A percentile compares a stretch with the other conserved stretches of the same genome.
Conservation (phyloP, 2,113 vertebrate species). For the Ploceus nigricollis region DNA sequence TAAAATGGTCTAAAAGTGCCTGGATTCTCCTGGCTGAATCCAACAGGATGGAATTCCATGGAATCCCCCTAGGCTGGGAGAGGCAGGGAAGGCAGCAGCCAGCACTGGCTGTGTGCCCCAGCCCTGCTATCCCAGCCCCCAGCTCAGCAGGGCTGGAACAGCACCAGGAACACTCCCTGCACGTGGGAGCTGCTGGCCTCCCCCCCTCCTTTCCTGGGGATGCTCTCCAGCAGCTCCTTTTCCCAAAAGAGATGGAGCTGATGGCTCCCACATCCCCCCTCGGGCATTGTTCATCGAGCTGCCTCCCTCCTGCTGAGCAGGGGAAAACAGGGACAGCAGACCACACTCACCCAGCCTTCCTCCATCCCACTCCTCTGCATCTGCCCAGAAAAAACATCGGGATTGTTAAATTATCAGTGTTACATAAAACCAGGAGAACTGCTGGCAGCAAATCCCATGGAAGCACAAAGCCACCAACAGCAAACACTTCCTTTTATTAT, state of each 20-base stretch:
- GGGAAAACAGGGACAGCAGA: not conserved
- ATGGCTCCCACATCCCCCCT: accelerated
- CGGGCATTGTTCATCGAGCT: accelerated
- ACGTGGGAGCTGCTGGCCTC: not conserved
- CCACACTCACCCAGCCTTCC: not conserved
- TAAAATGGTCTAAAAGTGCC: accelerated
- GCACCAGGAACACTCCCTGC: not conserved
- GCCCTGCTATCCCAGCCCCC: not conserved
- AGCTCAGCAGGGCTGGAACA: not conserved
- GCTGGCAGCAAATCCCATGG: not conserved
- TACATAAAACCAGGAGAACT: not conserved
- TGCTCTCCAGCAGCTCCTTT: not conserved
- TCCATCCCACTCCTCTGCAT: not conserved
- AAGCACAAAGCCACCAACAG: not conserved
- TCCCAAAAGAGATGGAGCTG: accelerated
- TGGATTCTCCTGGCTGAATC: not conserved
- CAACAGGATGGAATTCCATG: accelerated
- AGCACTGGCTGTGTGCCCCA: not conserved
- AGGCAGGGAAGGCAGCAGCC: not conserved
- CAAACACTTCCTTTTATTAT: slow-evolving; percentile 63
- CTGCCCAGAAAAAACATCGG: not conserved
- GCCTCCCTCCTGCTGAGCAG: not conserved
- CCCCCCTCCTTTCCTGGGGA: not conserved
- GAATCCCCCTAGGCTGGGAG: not conserved
- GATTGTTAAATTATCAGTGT: not conserved